Percentiles rank a stretch among this genome's conserved stretches.
Evolutionary conservation across 1,140 invertebrate genomes (phyloP).

Genomic region (Pseudomyrmex dendroicus): DNA sequence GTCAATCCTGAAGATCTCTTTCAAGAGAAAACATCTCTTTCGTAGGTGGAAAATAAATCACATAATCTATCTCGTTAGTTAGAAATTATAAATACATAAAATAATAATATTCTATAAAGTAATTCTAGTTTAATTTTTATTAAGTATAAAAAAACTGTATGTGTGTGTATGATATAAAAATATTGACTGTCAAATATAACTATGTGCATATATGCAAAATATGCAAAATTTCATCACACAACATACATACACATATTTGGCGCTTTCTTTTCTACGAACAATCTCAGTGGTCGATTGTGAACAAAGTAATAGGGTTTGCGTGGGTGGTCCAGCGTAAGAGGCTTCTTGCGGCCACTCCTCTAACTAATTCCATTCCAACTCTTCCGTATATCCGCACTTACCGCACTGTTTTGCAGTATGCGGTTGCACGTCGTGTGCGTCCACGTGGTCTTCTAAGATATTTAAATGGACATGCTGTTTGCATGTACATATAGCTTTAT

Average conservation of each 20-base stretch:
- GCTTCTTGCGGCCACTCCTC: conserved; percentile 5
- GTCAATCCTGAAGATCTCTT: not conserved
- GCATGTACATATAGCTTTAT: not conserved
- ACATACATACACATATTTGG: not conserved
- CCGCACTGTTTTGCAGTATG: conserved; percentile 29
- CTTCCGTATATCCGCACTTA: conserved; percentile 31
- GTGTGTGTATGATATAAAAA: too few relatives aligned
- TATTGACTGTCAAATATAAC: too few relatives aligned
- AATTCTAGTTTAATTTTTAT: too few relatives aligned
- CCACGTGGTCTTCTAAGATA: conserved; percentile 14
- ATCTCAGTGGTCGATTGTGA: conserved; percentile 11
- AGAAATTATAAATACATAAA: too few relatives aligned
- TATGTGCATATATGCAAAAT: too few relatives aligned
- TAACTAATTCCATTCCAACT: conserved; percentile 30
- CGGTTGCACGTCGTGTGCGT: conserved; percentile 22
- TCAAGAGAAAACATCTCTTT: too few relatives aligned
- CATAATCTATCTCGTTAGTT: too few relatives aligned
- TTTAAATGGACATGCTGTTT: not conserved
- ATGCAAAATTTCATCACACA: too few relatives aligned
- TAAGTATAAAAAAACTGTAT: too few relatives aligned
- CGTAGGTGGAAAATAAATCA: too few relatives aligned
- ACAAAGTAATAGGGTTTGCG: not conserved
- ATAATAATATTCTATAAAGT: too few relatives aligned
- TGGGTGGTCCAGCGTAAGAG: conserved; percentile 29
- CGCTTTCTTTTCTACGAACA: not conserved